Evolutionary conservation across 2,888 invertebrate species (phyloP).

Genomic region (Enoplolaimus lenunculus): DNA sequence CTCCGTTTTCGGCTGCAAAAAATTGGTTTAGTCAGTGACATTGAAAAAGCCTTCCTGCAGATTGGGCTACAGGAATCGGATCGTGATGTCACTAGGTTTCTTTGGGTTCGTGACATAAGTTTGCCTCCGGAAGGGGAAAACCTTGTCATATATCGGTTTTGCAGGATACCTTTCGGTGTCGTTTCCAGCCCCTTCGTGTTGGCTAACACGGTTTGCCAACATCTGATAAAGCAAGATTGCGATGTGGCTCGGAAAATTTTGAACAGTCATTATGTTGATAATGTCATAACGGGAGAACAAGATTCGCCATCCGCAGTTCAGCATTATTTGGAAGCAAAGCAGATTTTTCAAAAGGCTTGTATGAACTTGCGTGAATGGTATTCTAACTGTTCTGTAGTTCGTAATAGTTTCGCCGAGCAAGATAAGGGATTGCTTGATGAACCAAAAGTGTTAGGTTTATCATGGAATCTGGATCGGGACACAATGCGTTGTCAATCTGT

Average conservation of each 20-base stretch:
- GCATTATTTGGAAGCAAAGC: conserved; percentile 21
- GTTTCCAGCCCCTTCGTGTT: conserved; percentile 20
- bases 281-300: conserved; percentile 18
- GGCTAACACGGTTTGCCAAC: conserved; percentile 10
- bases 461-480: conserved; percentile 14
- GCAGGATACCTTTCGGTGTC: background rate
- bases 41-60: conserved; percentile 24
- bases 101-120: conserved; percentile 22
- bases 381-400: background rate
- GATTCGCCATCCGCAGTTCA: conserved; percentile 10
- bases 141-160: background rate
- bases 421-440: background rate
- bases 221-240: background rate
- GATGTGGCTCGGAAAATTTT: conserved; percentile 10
- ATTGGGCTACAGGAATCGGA: background rate
- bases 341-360: conserved; percentile 19
- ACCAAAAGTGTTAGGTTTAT: conserved; percentile 13
- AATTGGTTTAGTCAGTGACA: conserved; percentile 24
- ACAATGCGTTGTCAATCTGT: background rate
- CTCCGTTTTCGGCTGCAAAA: conserved; percentile 23
- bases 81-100: conserved; percentile 23
- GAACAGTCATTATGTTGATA: conserved; percentile 26
- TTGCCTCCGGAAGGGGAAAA: background rate
- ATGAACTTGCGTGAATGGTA: conserved; percentile 22
- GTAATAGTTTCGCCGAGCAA: background rate